phyloP scores from a whole-genome alignment of 2,797 vertebrate species.

The Hyperoplus lanceolatus region DNA sequence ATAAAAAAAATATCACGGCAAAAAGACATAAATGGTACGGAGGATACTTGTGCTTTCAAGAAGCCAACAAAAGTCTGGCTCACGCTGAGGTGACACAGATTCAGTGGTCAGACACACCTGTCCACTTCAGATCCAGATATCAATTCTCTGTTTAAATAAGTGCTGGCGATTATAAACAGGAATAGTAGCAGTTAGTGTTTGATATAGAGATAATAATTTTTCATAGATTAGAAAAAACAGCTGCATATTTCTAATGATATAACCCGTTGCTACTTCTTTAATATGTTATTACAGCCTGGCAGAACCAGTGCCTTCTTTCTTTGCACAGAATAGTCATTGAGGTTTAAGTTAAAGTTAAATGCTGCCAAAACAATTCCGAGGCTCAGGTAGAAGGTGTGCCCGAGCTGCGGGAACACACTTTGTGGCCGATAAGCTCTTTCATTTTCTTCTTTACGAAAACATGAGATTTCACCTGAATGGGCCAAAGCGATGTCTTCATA shows the following conservation, averaged over 20 bases:
- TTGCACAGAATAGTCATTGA: constrained; percentile 49
- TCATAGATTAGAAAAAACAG: constrained; percentile 40
- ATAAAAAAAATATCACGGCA: constrained; percentile 68
- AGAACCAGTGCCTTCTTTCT: constrained; percentile 17
- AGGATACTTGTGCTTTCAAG: constrained; percentile 78
- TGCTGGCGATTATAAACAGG: constrained; percentile 34
- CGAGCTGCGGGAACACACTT: constrained; percentile 30
- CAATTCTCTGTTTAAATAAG: constrained; percentile 31
- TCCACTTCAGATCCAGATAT: constrained; percentile 14
- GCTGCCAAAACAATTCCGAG: constrained; percentile 29
- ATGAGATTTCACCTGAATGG: constrained; percentile 36
- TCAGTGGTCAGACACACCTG: constrained; percentile 39
- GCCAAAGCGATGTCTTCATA: constrained; percentile 44
- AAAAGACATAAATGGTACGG: constrained; percentile 55
- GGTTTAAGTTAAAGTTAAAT: constrained; percentile 16
- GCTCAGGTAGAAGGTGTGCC: constrained; percentile 42
- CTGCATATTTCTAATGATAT: constrained; percentile 41
- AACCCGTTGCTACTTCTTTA: constrained; percentile 37
- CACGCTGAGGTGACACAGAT: constrained; percentile 40
- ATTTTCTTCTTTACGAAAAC: constrained; percentile 27
- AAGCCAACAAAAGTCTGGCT: constrained; percentile 62
- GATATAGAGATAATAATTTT: constrained; percentile 18
- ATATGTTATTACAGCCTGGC: constrained; percentile 40
- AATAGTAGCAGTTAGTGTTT: constrained; percentile 38
- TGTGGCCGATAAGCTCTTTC: constrained; percentile 19